Evolutionary conservation across 2,888 invertebrate species (phyloP).

Genomic region (Anodontia alba): DNA sequence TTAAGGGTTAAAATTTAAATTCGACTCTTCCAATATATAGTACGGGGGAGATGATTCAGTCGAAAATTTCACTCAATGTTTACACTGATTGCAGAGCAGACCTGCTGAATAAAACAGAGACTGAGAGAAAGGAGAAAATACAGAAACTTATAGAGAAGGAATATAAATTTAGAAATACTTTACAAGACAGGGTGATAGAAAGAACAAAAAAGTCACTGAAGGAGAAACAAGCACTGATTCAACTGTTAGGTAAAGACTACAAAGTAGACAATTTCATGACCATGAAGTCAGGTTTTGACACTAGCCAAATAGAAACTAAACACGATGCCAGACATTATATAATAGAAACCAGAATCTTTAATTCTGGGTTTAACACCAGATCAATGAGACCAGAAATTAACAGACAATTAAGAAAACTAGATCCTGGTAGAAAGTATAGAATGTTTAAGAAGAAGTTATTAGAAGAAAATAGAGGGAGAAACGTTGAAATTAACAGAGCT

Average conservation of each 20-base stretch:
- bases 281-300: constrained; percentile 63
- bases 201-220: constrained; percentile 55
- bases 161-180: constrained; percentile 49
- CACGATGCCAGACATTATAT: constrained; percentile 58
- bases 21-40: too few relatives aligned
- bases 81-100: constrained; percentile 47
- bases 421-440: constrained; percentile 58
- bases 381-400: constrained; percentile 63
- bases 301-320: constrained; percentile 50
- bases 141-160: constrained; percentile 60
- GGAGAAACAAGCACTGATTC: constrained; percentile 60
- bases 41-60: too few relatives aligned
- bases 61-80: too few relatives aligned
- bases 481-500: constrained; percentile 61
- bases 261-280: constrained; percentile 65
- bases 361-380: constrained; percentile 65
- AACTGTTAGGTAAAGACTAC: constrained; percentile 62
- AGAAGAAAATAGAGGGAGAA: constrained; percentile 51
- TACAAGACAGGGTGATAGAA: constrained; percentile 55
- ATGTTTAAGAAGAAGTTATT: constrained; percentile 58
- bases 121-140: constrained; percentile 47
- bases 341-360: constrained; percentile 64
- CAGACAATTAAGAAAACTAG: constrained; percentile 61
- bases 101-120: constrained; percentile 61
- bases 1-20: too few relatives aligned